phyloP scores from a whole-genome alignment of 1,140 invertebrate genomes.

The Anthonomus grandis region DNA sequence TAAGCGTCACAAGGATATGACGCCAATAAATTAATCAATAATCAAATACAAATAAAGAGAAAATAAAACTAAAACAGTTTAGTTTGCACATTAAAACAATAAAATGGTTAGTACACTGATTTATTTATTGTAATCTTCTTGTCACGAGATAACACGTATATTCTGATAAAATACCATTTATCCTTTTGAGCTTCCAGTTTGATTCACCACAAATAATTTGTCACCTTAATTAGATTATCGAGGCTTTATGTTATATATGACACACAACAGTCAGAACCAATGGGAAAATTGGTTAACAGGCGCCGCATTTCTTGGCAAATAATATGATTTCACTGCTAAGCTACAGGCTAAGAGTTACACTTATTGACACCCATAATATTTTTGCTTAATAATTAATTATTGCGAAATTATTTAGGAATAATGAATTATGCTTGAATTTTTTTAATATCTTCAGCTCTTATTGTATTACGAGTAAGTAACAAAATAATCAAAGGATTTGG shows the following conservation, averaged over 20 bases:
- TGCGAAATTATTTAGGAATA: too few species aligned
- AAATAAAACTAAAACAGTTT: constrained; percentile 9
- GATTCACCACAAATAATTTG: constrained; percentile 9
- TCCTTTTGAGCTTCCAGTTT: constrained; percentile 6
- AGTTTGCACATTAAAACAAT: background rate
- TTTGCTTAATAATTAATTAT: background rate
- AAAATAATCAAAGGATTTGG: too few species aligned
- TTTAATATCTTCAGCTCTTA: too few species aligned
- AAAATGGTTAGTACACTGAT: constrained; percentile 17
- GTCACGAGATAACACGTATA: constrained; percentile 13
- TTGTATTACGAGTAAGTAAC: too few species aligned
- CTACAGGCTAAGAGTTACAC: constrained; percentile 6
- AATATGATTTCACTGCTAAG: background rate
- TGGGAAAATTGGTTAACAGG: background rate
- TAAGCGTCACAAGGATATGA: constrained; percentile 8
- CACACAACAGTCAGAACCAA: constrained; percentile 5
- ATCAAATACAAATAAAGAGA: background rate
- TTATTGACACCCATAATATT: constrained; percentile 8
- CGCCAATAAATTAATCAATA: constrained; percentile 1
- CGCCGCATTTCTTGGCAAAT: constrained; percentile 3
- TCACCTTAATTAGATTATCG: constrained; percentile 6
- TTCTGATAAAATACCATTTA: constrained; percentile 19
- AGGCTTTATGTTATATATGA: background rate
- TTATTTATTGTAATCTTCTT: constrained; percentile 14
- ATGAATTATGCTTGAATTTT: too few species aligned